Percentiles rank a stretch among this genome's conserved stretches.
phyloP scores from a whole-genome alignment of 2,797 vertebrate species.

The Schizothorax lantsangensis region DNA sequence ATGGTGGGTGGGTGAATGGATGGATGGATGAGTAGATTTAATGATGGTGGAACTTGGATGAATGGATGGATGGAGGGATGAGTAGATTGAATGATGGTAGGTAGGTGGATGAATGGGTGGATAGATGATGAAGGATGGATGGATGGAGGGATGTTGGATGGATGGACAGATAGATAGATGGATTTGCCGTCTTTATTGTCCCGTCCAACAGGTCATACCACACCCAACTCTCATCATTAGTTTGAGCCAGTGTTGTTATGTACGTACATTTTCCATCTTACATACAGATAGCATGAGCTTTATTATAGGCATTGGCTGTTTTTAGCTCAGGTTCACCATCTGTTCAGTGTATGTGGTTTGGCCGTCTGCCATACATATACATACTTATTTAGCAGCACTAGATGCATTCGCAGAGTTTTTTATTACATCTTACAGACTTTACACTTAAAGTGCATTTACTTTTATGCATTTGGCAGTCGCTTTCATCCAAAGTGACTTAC shows the following conservation, averaged over 20 bases:
- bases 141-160: background rate
- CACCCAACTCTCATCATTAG: background rate
- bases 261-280: background rate
- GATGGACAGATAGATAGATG: background rate
- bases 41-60: background rate
- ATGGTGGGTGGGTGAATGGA: rapidly evolving
- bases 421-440: background rate
- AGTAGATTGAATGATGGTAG: background rate
- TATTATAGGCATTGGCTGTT: background rate
- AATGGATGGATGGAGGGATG: background rate
- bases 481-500: background rate
- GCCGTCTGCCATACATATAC: background rate
- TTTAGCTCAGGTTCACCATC: conserved; percentile 4
- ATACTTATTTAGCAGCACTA: background rate
- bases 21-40: background rate
- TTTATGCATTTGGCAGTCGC: background rate
- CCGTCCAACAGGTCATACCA: background rate
- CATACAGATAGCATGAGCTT: background rate
- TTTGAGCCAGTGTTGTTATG: background rate
- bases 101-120: background rate
- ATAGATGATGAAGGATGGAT: background rate
- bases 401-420: background rate
- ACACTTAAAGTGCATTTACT: background rate
- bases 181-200: background rate
- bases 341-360: background rate